Base-by-base conservation (phyloP, 2,113 vertebrate genomes). In the Bucco capensis region DNA sequence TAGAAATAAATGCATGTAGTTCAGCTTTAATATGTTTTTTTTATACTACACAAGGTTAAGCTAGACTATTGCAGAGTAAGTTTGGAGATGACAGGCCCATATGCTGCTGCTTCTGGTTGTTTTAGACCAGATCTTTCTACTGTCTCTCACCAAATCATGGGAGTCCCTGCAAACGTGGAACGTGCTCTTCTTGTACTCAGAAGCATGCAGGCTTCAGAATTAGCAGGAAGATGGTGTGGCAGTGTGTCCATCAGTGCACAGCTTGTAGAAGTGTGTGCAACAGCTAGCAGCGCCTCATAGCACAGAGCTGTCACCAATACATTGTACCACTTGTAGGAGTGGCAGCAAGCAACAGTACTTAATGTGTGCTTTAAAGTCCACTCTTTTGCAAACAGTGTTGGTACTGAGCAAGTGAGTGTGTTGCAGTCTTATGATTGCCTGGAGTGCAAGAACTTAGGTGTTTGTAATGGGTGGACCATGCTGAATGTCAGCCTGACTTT, bases 61-160 rank as follows among this genome's bases (percentile, higher is more conserved):
- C 81, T 76, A 73, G 24, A 62, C 84, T 82, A 31, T 62, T 86
- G 66, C 77, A 84, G 74, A 90, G 31, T 75, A 72, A 38, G 30
- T 82, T 88, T 79, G 88, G 58, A 92, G 86, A 94, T 94, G 90
- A 95, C 96, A 96, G 84, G 77, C 74, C 88, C 95, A 94, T 95
- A 96, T 96, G 94, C 46, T 95, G 62, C 86, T 92, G 31, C 92
- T 96, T 96, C 93, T 96, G 95, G 49, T 92, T 92, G 74, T 67
- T 94, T 89, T 57, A 79, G 78, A 76, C 81, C 58, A 86, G 77
- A 84, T 95, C 60, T 58, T 87, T 96, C 70, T 84, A 47, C 81
- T 1, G 80, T 93, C 96, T 94, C 93, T 90, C 93, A 89, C 92
- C 81, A 93, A 79, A 73, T 83, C 67, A 27, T 35, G 65, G 60